Conservation (phyloP, 2,113 vertebrate genomes). For the Oxygymnocypris stewartii region DNA sequence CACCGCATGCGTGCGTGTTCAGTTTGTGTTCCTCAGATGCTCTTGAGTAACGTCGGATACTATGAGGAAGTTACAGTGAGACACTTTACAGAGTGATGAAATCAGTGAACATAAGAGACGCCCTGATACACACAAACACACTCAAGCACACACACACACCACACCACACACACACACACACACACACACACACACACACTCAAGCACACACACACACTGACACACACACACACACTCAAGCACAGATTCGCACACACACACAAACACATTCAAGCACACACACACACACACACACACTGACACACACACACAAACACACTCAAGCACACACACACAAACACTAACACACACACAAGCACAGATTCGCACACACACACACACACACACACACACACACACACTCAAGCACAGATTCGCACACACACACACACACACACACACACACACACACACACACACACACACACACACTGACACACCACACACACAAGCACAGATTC, state of each 20-base stretch:
- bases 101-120: neutral
- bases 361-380: too few species aligned
- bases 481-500: constrained; percentile 8
- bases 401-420: neutral
- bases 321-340: too few species aligned
- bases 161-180: neutral
- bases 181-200: neutral
- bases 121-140: neutral
- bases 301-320: too few species aligned
- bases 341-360: too few species aligned
- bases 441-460: too few species aligned
- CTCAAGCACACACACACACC: neutral
- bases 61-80: neutral
- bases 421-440: too few species aligned
- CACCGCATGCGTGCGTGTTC: neutral
- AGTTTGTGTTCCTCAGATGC: neutral
- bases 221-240: neutral
- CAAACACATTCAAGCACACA: too few species aligned
- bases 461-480: neutral
- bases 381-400: neutral
- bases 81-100: neutral
- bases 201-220: neutral
- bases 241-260: neutral
- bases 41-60: neutral
- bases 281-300: neutral